Conservation (phyloP, 2,797 vertebrate species). For the Coregonus suidteri region DNA sequence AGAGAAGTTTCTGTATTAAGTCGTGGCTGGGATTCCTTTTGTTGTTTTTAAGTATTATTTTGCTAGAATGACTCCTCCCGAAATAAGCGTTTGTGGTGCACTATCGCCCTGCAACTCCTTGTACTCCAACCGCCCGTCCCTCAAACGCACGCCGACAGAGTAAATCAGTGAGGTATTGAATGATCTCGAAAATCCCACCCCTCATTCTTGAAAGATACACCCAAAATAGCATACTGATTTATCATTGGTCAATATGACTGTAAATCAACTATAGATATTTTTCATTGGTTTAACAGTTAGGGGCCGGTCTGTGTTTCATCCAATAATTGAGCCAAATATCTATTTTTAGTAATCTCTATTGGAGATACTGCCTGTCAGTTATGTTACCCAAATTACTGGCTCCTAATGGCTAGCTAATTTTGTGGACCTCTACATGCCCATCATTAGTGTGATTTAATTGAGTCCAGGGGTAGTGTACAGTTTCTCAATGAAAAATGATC, state of each 20-base stretch:
- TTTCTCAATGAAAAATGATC: not conserved
- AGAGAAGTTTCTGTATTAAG: constrained; percentile 44
- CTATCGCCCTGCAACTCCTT: constrained; percentile 73
- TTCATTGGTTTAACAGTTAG: constrained; percentile 59
- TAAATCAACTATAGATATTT: constrained; percentile 42
- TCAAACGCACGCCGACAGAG: constrained; percentile 74
- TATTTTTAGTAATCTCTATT: constrained; percentile 49
- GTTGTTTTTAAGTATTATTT: constrained; percentile 43
- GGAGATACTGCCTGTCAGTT: constrained; percentile 64
- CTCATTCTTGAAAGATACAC: constrained; percentile 50
- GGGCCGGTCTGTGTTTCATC: constrained; percentile 53
- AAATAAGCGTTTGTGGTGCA: constrained; percentile 50
- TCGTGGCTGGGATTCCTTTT: constrained; percentile 56
- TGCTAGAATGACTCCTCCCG: constrained; percentile 52
- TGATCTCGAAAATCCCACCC: constrained; percentile 80
- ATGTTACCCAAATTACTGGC: constrained; percentile 62
- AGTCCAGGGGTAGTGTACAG: constrained; percentile 22
- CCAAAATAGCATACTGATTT: not conserved
- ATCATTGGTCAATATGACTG: constrained; percentile 43
- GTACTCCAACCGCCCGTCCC: constrained; percentile 69
- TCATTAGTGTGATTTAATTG: constrained; percentile 18
- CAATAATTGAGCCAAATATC: constrained; percentile 47
- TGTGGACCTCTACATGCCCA: constrained; percentile 35
- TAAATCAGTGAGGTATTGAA: constrained; percentile 65
- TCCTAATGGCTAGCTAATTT: constrained; percentile 14